Percentiles rank a stretch among this genome's conserved stretches.
Evolutionary conservation across 2,888 invertebrate genomes (phyloP).

Genomic region (Drosophila anomalata): DNA sequence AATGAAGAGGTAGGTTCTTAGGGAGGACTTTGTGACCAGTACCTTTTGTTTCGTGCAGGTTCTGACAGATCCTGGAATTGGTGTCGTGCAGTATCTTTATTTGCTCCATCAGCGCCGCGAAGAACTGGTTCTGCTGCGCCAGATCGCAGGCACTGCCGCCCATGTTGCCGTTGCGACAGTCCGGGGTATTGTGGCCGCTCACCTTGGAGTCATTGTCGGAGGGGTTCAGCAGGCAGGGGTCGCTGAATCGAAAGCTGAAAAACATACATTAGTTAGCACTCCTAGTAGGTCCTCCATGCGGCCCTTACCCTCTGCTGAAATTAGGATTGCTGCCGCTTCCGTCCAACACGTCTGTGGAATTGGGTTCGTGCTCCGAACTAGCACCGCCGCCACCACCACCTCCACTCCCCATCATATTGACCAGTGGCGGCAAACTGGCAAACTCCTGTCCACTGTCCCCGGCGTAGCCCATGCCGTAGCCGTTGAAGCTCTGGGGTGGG

Average conservation of each 20-base stretch:
- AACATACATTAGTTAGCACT: background rate
- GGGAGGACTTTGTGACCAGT: constrained; percentile 60
- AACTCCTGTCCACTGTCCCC: constrained; percentile 84
- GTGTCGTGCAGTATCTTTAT: constrained; percentile 89
- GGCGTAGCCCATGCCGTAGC: constrained; percentile 59
- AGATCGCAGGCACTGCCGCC: constrained; percentile 70
- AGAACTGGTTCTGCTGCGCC: constrained; percentile 83
- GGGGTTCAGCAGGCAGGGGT: constrained; percentile 83
- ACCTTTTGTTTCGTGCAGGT: constrained; percentile 90
- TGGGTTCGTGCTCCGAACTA: constrained; percentile 80
- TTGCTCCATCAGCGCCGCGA: constrained; percentile 88
- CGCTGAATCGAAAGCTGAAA: constrained; percentile 83
- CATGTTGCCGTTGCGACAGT: constrained; percentile 69
- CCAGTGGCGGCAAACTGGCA: constrained; percentile 89
- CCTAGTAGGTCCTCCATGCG: background rate
- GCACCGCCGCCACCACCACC: constrained; percentile 58
- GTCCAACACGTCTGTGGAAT: constrained; percentile 82
- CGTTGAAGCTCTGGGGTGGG: constrained; percentile 55
- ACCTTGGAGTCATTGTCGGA: constrained; percentile 83
- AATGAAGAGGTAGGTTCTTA: background rate
- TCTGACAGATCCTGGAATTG: constrained; percentile 90
- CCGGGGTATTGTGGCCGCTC: constrained; percentile 82
- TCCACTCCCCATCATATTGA: constrained; percentile 84
- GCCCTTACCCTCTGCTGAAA: constrained; percentile 79
- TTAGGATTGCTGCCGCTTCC: constrained; percentile 83